Evolutionary conservation across 2,113 vertebrate species (phyloP), one percentile per base, ranked within the genome.

Genomic region (Sinocyclocheilus anophthalmus): DNA sequence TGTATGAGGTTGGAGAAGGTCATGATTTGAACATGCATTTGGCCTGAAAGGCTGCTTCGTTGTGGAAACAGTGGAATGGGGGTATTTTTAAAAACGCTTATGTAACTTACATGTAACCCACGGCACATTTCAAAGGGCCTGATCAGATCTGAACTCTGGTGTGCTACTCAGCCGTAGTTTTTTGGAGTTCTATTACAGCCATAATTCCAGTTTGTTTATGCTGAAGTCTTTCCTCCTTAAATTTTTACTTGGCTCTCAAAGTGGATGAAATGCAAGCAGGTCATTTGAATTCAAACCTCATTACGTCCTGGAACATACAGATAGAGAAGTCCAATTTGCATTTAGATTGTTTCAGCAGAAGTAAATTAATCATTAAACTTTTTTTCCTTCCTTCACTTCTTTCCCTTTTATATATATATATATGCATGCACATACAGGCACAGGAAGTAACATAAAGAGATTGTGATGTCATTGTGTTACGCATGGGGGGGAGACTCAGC

Each of bases 291-390:
- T 94, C 93, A 91, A 90, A 87, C 85, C 92, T 95, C 93, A 95
- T 95, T 94, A 94, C 91, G 89, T 90, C 91, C 93, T 94, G 92
- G 91, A 89, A 93, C 55, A 85, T 70, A 53, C 39, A 87, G 75
- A 50, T 10, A 45, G 42, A 45, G 10, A 89, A 92, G 89, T 93
- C 90, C 92, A 94, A 95, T 95, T 95, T 95, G 94, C 94, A 95
- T 95, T 94, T 95, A 95, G 94, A 95, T 95, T 95, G 94, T 94
- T 94, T 94, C 93, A 93, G 91, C 91, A 93, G 86, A 91, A 93
- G 91, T 95, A 94, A 95, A 95, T 95, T 93, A 95, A 95, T 94
- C 92, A 93, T 80, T 39, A 92, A 91, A 91, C 88, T 88, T 90
- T 90, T 81, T 72, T 42, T 48, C 37, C 22, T 67, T 37, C 30